Conservation (phyloP, 2,113 vertebrate genomes). For the Pluvianellus socialis region DNA sequence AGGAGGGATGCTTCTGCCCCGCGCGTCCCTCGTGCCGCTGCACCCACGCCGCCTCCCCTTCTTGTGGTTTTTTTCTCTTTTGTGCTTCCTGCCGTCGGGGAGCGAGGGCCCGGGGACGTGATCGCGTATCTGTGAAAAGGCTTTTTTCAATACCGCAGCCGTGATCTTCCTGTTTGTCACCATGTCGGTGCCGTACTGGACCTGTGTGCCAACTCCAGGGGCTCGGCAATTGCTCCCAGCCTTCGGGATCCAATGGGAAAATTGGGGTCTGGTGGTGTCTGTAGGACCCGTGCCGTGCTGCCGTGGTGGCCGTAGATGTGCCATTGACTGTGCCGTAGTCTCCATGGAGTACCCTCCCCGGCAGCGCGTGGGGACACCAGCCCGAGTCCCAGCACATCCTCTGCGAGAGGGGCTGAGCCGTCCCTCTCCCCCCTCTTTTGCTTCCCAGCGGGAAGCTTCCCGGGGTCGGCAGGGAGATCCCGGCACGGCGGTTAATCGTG, state of each 20-base stretch:
- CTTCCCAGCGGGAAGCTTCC: not conserved
- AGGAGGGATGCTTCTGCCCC: not conserved
- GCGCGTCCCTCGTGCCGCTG: not conserved
- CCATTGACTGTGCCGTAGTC: accelerated
- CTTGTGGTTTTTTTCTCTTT: conserved; percentile 29
- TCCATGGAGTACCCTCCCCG: accelerated
- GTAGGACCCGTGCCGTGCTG: accelerated
- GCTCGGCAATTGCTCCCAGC: accelerated
- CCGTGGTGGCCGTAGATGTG: accelerated
- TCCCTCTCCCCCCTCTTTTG: accelerated
- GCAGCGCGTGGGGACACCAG: not conserved
- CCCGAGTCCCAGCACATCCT: accelerated
- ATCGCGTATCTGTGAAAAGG: not conserved
- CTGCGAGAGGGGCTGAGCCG: not conserved
- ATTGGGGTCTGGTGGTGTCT: not conserved
- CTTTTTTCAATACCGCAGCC: not conserved
- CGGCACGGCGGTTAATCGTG: accelerated
- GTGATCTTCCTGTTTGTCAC: conserved; percentile 61
- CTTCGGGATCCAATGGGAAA: accelerated
- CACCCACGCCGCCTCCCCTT: not conserved
- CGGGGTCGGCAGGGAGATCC: not conserved
- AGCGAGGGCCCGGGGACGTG: not conserved
- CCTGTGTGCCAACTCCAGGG: accelerated
- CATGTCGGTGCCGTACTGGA: not conserved
- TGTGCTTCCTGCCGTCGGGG: conserved; percentile 9